A percentile compares a stretch with the other conserved stretches of the same genome.
Evolutionary conservation across 37 sponge, comb jelly and placozoan species (phyloP).

Genomic region (Ianthella basta): DNA sequence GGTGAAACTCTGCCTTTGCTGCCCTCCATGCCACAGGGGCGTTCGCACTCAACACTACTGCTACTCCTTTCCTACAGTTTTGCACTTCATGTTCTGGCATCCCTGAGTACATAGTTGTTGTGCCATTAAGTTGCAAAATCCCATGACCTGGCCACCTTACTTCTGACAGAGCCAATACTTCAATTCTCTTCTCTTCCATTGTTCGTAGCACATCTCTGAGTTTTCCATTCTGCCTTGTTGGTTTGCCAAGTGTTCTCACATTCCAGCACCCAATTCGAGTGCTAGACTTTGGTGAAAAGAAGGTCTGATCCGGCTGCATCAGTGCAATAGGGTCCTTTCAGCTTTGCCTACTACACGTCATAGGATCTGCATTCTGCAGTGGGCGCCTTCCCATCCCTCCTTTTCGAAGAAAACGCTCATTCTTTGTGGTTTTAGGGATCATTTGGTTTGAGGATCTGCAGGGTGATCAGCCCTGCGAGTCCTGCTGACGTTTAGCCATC

Average conservation of each 20-base stretch:
- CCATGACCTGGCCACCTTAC: not conserved
- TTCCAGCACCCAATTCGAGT: constrained; percentile 8
- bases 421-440: not conserved
- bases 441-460: not conserved
- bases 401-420: not conserved
- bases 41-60: not conserved
- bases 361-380: not conserved
- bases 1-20: not conserved
- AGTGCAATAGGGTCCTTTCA: not conserved
- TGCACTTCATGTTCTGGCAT: not conserved
- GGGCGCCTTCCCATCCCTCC: not conserved
- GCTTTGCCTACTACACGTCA: constrained; percentile 5
- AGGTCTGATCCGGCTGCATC: not conserved
- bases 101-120: not conserved
- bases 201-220: not conserved
- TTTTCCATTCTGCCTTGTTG: not conserved
- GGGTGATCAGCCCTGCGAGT: constrained; percentile 20
- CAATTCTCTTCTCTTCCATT: not conserved
- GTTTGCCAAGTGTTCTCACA: not conserved
- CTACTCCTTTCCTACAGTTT: not conserved
- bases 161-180: not conserved
- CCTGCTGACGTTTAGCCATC: not conserved
- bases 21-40: not conserved
- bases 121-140: not conserved
- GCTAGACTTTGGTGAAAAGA: not conserved